Evolutionary conservation across 2,113 vertebrate genomes (phyloP).

Genomic region (Anarrhichthys ocellatus): DNA sequence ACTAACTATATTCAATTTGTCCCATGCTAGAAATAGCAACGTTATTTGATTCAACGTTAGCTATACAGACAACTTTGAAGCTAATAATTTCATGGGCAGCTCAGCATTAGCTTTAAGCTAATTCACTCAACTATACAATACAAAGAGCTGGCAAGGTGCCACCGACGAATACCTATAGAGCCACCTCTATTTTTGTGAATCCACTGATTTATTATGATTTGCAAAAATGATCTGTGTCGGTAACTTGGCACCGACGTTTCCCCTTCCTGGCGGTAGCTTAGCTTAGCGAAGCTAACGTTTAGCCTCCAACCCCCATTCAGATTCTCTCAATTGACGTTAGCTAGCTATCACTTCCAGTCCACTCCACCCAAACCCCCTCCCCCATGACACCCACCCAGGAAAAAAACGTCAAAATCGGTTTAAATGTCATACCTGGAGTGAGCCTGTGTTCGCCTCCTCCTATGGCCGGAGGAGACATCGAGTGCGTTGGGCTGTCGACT

Average conservation of each 20-base stretch:
- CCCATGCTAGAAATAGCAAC: not conserved
- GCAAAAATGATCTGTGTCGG: not conserved
- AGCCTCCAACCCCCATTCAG: constrained; percentile 76
- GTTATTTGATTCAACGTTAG: not conserved
- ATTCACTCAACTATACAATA: not conserved
- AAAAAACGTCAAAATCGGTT: constrained; percentile 26
- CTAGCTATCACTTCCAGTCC: constrained; percentile 68
- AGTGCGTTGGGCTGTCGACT: constrained; percentile 81
- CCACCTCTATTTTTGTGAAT: not conserved
- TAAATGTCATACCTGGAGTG: constrained; percentile 82
- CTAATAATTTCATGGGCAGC: not conserved
- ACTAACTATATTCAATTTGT: not conserved
- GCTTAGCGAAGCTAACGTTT: constrained; percentile 56
- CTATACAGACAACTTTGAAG: not conserved
- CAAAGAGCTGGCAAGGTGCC: constrained; percentile 3
- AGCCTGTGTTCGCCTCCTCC: constrained; percentile 85
- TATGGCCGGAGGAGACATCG: constrained; percentile 78
- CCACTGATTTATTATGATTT: not conserved
- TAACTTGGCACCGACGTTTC: constrained; percentile 44
- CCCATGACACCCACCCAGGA: constrained; percentile 74
- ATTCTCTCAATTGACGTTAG: constrained; percentile 48
- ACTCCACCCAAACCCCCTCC: constrained; percentile 81
- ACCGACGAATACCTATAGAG: not conserved
- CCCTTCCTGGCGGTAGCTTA: constrained; percentile 50
- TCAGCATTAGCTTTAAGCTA: constrained; percentile 29